These are phyloP conservation scores for Ispidina picta DNA, from an alignment of 2,797 vertebrate genomes.

Conservation along the genomic window DNA sequence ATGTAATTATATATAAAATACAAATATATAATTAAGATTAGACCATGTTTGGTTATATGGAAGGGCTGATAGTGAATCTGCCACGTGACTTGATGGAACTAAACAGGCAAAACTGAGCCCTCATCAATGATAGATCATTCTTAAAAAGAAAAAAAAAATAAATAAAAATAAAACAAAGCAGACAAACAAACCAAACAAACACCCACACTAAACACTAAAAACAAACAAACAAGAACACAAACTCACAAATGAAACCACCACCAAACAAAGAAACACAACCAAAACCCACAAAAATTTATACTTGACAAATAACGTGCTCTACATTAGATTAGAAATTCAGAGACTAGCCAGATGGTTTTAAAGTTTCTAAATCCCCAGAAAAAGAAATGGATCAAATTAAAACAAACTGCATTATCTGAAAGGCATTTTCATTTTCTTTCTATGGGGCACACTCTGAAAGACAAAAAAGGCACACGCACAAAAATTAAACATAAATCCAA, in stretches of 20 bases:
- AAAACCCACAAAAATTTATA: background rate
- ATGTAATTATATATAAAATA: no score
- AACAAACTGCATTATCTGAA: background rate
- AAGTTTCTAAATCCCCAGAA: background rate
- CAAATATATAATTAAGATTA: background rate
- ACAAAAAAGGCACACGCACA: background rate
- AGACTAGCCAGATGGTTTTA: background rate
- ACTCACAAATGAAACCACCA: no score
- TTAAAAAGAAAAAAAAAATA: background rate
- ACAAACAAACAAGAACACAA: no score
- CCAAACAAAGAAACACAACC: no score
- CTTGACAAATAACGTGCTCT: background rate
- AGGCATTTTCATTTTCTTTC: background rate
- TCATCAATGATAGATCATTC: background rate
- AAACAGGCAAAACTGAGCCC: background rate
- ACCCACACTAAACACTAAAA: no score
- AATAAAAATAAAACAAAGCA: no score
- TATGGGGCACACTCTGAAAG: background rate
- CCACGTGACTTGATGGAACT: background rate
- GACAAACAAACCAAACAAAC: no score
- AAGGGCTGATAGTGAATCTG: background rate
- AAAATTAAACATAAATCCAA: constrained; percentile 29
- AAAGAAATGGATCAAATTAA: background rate
- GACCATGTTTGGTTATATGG: background rate
- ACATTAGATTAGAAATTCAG: background rate